These are phyloP conservation scores for Pteronura brasiliensis DNA, from an alignment of 2,113 vertebrate species.

Conservation along the genomic window DNA sequence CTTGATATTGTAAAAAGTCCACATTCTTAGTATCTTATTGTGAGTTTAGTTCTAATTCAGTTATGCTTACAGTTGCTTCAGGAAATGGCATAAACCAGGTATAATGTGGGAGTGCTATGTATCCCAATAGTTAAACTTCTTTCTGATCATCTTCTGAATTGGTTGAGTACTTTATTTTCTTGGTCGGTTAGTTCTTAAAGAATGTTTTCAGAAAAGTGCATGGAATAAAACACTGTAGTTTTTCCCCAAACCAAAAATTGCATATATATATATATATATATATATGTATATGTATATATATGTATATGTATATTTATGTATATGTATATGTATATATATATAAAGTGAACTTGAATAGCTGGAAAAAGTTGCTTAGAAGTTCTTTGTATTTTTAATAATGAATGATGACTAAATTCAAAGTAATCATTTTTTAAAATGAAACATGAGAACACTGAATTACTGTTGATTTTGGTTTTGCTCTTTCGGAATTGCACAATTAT, in stretches of 20 bases:
- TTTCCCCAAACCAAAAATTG: background rate
- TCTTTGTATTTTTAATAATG: background rate
- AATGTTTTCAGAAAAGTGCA: background rate
- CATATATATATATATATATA: background rate
- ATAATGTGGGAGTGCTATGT: background rate
- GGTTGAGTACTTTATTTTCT: background rate
- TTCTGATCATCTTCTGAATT: background rate
- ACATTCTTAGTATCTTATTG: background rate
- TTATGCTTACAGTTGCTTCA: background rate
- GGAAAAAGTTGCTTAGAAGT: background rate
- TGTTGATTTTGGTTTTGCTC: background rate
- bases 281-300: background rate
- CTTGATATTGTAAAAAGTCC: background rate
- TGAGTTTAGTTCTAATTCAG: background rate
- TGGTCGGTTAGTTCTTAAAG: background rate
- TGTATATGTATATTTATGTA: no score
- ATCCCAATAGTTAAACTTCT: background rate
- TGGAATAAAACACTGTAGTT: background rate
- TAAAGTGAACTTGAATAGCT: constrained; percentile 10
- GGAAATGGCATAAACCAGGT: background rate
- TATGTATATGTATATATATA: background rate
- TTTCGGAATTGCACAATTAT: constrained; percentile 1
- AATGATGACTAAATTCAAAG: background rate
- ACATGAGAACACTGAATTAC: background rate
- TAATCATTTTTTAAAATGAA: background rate